Evolutionary conservation across 2,113 vertebrate genomes (phyloP).

Genomic region (Mustela lutreola): DNA sequence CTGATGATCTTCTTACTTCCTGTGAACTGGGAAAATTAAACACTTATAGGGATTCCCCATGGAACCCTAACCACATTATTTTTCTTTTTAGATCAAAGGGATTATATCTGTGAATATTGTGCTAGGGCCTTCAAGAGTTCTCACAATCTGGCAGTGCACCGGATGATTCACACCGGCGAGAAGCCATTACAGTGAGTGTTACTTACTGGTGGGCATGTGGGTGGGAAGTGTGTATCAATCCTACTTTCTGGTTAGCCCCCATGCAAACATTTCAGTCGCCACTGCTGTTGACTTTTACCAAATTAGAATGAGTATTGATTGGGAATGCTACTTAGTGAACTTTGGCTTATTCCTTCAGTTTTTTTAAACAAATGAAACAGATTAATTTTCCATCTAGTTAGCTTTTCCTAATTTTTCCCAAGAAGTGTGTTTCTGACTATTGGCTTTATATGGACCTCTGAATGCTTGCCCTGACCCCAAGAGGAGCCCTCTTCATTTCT

Average conservation of each 20-base stretch:
- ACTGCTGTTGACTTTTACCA: background rate
- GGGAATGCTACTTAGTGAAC: background rate
- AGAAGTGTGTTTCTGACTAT: background rate
- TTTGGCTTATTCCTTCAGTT: background rate
- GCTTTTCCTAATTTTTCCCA: conserved; percentile 1
- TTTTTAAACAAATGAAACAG: conserved; percentile 26
- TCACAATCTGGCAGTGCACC: conserved; percentile 98
- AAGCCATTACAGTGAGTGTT: conserved; percentile 97
- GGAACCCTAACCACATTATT: background rate
- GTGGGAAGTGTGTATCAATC: background rate
- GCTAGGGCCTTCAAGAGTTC: conserved; percentile 99
- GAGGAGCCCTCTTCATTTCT: background rate
- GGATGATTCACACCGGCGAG: conserved; percentile 99
- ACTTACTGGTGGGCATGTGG: background rate
- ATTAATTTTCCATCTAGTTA: background rate
- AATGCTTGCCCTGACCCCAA: background rate
- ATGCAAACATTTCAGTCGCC: background rate
- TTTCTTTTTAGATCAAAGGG: conserved; percentile 93
- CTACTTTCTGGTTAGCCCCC: background rate
- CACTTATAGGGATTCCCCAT: background rate
- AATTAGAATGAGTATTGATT: background rate
- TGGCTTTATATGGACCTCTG: background rate
- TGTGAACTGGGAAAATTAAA: background rate
- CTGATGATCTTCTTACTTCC: background rate
- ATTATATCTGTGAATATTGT: conserved; percentile 99